Percentiles rank a stretch among this genome's conserved stretches.
phyloP scores from a whole-genome alignment of 37 sponge, comb jelly and placozoan species.

The Bolinopsis microptera region DNA sequence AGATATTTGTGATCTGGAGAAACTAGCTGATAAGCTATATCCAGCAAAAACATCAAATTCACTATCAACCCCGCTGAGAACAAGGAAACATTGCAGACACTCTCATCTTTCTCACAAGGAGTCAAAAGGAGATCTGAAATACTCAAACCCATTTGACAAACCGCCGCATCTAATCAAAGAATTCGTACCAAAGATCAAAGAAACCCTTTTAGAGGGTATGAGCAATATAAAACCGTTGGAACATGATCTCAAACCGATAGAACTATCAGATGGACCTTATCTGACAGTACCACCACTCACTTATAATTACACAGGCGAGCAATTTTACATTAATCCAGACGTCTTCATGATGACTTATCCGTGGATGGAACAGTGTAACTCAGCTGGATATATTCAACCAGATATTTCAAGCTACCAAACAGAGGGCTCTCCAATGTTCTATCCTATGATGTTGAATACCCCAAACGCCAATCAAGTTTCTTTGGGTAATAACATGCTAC shows the following conservation, averaged over 20 bases:
- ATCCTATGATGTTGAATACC: not conserved
- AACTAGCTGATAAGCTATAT: not conserved
- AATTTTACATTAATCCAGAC: too few species aligned
- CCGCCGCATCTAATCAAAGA: slow-evolving; percentile 44
- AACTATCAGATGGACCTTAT: not conserved
- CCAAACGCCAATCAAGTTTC: not conserved
- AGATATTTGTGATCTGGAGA: slow-evolving; percentile 8
- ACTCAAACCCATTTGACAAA: not conserved
- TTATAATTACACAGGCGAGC: not conserved
- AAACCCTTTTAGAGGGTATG: not conserved
- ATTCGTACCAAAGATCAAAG: slow-evolving; percentile 20
- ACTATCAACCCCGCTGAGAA: not conserved
- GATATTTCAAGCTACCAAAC: not conserved
- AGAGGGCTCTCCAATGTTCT: not conserved
- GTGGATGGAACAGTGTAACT: not conserved
- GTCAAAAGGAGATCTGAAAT: not conserved
- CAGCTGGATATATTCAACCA: not conserved
- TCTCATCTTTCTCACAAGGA: too few species aligned
- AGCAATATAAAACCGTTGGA: not conserved
- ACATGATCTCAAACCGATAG: slow-evolving; percentile 40
- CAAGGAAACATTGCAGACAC: not conserved
- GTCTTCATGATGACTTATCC: not conserved
- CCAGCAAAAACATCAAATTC: not conserved
- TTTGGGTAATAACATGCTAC: not conserved
- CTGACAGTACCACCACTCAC: not conserved